Evolutionary conservation across 64 coral and sea anemone genomes (phyloP).

Genomic region (Catalaphyllia jardinei): DNA sequence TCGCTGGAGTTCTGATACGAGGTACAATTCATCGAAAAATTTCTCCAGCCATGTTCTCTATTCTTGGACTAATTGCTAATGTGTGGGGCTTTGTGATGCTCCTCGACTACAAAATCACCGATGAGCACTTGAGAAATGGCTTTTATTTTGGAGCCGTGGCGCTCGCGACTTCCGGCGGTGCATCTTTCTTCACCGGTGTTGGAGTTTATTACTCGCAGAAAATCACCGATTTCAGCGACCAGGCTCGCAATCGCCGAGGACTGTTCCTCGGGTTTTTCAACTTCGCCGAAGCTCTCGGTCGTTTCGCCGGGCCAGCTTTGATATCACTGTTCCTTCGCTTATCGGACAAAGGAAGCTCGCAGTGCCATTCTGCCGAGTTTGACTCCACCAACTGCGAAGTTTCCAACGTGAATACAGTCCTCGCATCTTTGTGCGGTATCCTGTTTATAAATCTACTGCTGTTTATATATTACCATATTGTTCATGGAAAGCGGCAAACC

Average conservation of each 20-base stretch:
- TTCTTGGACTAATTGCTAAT: conserved; percentile 72
- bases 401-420: conserved; percentile 61
- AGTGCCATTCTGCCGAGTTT: conserved; percentile 59
- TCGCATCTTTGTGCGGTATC: conserved; percentile 48
- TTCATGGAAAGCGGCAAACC: conserved; percentile 57
- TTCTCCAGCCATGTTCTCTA: conserved; percentile 58
- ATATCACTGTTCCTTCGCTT: conserved; percentile 70
- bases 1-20: conserved; percentile 54
- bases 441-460: conserved; percentile 24
- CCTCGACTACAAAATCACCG: conserved; percentile 58
- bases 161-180: conserved; percentile 79
- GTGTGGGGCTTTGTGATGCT: conserved; percentile 78
- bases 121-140: conserved; percentile 22
- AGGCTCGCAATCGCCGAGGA: conserved; percentile 89
- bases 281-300: conserved; percentile 84
- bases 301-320: conserved; percentile 76
- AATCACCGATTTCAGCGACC: conserved; percentile 86
- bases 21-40: conserved; percentile 74
- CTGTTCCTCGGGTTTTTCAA: conserved; percentile 87
- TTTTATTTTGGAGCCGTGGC: conserved; percentile 76
- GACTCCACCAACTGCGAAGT: conserved; percentile 70
- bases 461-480: conserved; percentile 77
- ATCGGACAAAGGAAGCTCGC: neutral
- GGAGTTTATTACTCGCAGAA: conserved; percentile 95
- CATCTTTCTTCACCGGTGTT: conserved; percentile 78